Base-by-base conservation (phyloP, 2,888 invertebrate species). In the Eristalinus sepulchralis region DNA sequence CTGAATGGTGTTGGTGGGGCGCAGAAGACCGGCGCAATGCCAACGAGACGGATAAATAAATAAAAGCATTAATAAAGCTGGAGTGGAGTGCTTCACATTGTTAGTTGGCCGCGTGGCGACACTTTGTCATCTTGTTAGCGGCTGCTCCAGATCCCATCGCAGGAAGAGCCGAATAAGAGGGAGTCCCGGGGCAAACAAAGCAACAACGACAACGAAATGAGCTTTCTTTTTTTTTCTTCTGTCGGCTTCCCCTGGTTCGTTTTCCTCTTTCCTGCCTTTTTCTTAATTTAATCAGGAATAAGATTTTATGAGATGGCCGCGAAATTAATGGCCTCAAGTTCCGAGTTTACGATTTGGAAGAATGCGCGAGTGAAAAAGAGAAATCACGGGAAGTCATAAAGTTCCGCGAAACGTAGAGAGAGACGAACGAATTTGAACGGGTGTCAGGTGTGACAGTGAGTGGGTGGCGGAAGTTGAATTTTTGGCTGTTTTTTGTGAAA, bases 81-180 rank as follows among this genome's bases (percentile, higher is more conserved):
- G 22, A 27, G 60, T 53, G 53, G 13, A 27, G 27, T 9, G 55
- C 80, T 76, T 27, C 76, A 71, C 60, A 78, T 70, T 86, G 33
- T 77, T 34, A 78, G 80, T 27, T 17, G 78, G 78, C 75, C 63
- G 81, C 81, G 75, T 75, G 70, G 86, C 82, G 73, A 78, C 78
- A 83, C 78, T 86, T 86, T 86, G 86, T 86, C 86, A 86, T 86
- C 77, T 82, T 82, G 82, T 82, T 75, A 83, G 75, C 78, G 70
- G 33, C 78, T 70, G 73, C 68, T 82, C 64, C 77, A 73, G 85
- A 82, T 82, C 73, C 73, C 77, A 82, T 78, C 64, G 59, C 22
- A 20, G 72, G 39, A 71, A 39, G n/a, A 57, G 13, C 20, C 31
- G 24, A 4, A 57, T n/a, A 59, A 9, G 59, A 62, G 55, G 39